phyloP scores from a whole-genome alignment of 2,113 vertebrate genomes.

The Pachyramphus minor region DNA sequence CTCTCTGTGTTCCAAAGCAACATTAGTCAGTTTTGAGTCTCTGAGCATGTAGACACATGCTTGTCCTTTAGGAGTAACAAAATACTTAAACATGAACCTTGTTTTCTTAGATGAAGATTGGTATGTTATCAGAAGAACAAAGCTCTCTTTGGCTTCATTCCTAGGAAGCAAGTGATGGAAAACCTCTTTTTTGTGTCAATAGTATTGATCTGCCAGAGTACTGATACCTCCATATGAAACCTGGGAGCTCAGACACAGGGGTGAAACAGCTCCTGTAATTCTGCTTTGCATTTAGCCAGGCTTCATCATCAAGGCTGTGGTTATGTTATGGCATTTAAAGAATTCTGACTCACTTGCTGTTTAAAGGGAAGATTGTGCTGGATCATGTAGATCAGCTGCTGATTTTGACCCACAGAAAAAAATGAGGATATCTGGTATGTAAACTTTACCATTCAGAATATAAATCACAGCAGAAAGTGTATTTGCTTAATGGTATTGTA shows the following conservation, averaged over 20 bases:
- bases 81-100: background rate
- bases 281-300: background rate
- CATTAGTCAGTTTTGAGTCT: background rate
- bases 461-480: background rate
- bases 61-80: background rate
- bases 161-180: background rate
- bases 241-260: background rate
- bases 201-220: background rate
- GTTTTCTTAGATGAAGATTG: background rate
- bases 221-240: background rate
- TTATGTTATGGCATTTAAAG: background rate
- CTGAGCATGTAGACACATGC: background rate
- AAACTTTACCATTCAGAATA: background rate
- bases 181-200: background rate
- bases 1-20: background rate
- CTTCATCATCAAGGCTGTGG: background rate
- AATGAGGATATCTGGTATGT: background rate
- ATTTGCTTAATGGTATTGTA: background rate
- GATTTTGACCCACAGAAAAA: background rate
- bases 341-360: background rate
- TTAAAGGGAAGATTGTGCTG: background rate
- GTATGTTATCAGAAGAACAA: background rate
- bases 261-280: background rate
- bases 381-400: background rate
- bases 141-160: background rate